Conservation (phyloP, 2,797 vertebrate genomes). For the Notoglanidium macrostoma region DNA sequence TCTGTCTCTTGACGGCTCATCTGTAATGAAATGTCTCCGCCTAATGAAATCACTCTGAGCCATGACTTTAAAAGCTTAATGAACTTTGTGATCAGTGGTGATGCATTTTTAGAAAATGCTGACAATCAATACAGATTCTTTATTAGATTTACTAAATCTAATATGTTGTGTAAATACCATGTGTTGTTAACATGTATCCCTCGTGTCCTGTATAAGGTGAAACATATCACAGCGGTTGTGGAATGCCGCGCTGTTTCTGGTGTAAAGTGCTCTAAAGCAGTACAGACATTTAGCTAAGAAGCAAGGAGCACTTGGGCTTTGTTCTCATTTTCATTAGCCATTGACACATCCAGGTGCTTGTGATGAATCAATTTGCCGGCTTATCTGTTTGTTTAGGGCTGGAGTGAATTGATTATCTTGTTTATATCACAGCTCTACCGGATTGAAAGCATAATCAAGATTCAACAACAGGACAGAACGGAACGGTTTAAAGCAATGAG, state of each 20-base stretch:
- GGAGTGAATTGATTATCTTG: background rate
- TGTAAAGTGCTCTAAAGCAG: background rate
- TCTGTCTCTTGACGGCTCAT: conserved; percentile 7
- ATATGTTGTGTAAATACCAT: background rate
- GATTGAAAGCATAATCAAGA: background rate
- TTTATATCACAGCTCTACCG: background rate
- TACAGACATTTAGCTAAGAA: background rate
- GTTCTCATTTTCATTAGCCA: conserved; percentile 26
- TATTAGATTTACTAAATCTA: background rate
- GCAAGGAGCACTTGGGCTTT: conserved; percentile 32
- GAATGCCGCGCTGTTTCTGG: background rate
- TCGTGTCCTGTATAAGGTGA: background rate
- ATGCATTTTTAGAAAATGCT: background rate
- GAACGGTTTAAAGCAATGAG: background rate
- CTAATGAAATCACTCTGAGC: conserved; percentile 30
- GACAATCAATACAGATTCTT: background rate
- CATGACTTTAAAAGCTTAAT: background rate
- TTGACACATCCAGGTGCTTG: conserved; percentile 27
- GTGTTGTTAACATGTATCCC: background rate
- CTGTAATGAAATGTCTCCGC: conserved; percentile 37
- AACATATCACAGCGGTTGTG: background rate
- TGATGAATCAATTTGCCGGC: conserved; percentile 4
- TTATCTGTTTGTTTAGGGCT: conserved; percentile 28
- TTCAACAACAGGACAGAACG: background rate
- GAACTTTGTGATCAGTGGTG: background rate